Evolutionary conservation across 2,888 invertebrate genomes (phyloP), one percentile per base, ranked within the genome.

Genomic region (Notocelia uddmanniana): DNA sequence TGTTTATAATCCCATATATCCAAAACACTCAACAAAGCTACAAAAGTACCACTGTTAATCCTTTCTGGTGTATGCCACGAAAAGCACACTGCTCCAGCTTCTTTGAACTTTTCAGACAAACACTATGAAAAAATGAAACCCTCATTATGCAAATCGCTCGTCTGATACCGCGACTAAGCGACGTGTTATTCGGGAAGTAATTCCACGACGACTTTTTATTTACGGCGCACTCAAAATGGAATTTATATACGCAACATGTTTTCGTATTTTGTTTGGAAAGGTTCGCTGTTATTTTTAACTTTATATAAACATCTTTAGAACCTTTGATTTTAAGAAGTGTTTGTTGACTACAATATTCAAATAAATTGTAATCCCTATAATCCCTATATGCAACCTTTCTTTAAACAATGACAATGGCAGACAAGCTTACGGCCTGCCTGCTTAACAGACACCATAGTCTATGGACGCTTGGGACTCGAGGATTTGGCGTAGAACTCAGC

Each of bases 101-200:
- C 23, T 26, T 31, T 31, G 34, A 64, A 59, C 59, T 71, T 31
- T 71, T 31, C 59, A 70, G 57, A 58, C 63, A 66, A 66, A 59
- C 66, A 66, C 59, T 66, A 48, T 45, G 58, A 58, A 41, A 71
- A 72, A 68, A 72, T 62, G 55, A 62, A 68, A 67, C 34, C 37
- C 19, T 62, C 72, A 72, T 72, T 72, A 72, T 72, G 72, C 57
- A 72, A 72, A 72, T 72, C 67, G 62, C 57, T 66, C 52, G 72
- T 62, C 72, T 68, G 72, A 72, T 72, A 57, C 72, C 67, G 54
- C 59, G 57, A 55, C 55, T 66, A 68, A 72, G 72, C 72, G 72
- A 62, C 67, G 72, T 26, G 72, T 55, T 71, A 59, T 71, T 67
- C 31, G n/a, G 50, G 59, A 34, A 58, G 52, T 71, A 69, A 69